phyloP scores from a whole-genome alignment of 2,797 vertebrate genomes.

The Mastacembelus armatus region DNA sequence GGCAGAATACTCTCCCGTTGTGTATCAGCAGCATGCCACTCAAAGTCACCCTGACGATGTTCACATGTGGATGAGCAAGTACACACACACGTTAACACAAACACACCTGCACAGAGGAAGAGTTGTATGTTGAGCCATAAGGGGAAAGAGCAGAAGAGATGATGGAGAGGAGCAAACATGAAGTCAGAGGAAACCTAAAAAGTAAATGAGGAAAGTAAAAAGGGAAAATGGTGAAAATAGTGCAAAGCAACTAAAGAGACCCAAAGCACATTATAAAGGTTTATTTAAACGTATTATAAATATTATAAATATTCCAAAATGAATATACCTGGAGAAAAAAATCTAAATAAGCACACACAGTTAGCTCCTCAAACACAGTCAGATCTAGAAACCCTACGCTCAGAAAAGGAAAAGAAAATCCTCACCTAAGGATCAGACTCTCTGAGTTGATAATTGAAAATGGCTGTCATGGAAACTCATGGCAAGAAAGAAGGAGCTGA shows the following conservation, averaged over 20 bases:
- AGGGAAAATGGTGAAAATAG: not conserved
- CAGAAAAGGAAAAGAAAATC: slow-evolving; percentile 4
- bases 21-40: slow-evolving; percentile 60
- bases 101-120: slow-evolving; percentile 61
- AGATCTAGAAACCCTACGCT: not conserved
- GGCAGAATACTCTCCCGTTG: slow-evolving; percentile 69
- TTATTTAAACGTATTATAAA: no score
- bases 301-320: no score
- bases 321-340: no score
- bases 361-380: no score
- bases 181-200: slow-evolving; percentile 9
- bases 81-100: slow-evolving; percentile 23
- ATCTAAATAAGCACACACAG: no score
- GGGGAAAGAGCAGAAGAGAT: slow-evolving; percentile 3
- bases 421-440: slow-evolving; percentile 36
- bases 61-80: slow-evolving; percentile 39
- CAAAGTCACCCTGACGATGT: slow-evolving; percentile 41
- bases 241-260: no score
- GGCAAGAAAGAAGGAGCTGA: slow-evolving; percentile 15
- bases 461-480: slow-evolving; percentile 57
- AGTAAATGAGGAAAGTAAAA: not conserved
- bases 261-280: no score
- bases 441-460: slow-evolving; percentile 40
- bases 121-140: slow-evolving; percentile 29
- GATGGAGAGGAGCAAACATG: not conserved